Evolutionary conservation across 2,888 invertebrate genomes (phyloP), one percentile per base, ranked within the genome.

Genomic region (Pimpla rufipes): DNA sequence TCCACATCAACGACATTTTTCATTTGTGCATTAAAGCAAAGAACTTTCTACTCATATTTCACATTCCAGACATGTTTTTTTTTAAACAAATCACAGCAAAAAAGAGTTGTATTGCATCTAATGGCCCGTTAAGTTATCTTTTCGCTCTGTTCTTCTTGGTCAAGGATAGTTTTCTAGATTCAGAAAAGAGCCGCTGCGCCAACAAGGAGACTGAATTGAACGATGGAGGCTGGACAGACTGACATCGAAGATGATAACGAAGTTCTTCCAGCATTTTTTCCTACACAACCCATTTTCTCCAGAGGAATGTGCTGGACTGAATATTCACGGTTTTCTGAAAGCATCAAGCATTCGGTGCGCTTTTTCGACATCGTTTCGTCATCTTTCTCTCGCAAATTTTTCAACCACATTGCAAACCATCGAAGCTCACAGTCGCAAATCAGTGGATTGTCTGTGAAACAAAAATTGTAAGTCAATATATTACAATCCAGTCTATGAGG

Each of bases 351-450:
- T 64, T 97, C 95, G 2, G 97, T 97, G 77, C 97, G 95, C 91
- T 97, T 97, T 94, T 97, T 97, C 90, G 97, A 97, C 95, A 97
- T 97, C 96, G 97, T 96, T 92, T 97, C 97, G 93, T 97, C 97
- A 90, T 97, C 97, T 85, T 97, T 96, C 93, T 97, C 97, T 73
- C 96, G 95, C 29, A 97, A 94, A 81, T 96, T 96, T 83, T 96
- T 95, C 88, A 98, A 93, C 96, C 98, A 97, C 74, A 96, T 96
- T 81, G 97, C 96, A 93, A 98, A 97, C 98, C 98, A 98, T 70
- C 96, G 96, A 87, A 98, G 94, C 89, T 98, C 97, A 92, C 98
- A 98, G 90, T 97, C 97, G 92, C 98, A 98, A 82, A 96, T 94
- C 88, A 98, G 93, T 11, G 98, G 98, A 93, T 98, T 98, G 94